Percentiles rank a stretch among this genome's conserved stretches.
Evolutionary conservation across 2,888 invertebrate genomes (phyloP).

Genomic region (Zele albiditarsus): DNA sequence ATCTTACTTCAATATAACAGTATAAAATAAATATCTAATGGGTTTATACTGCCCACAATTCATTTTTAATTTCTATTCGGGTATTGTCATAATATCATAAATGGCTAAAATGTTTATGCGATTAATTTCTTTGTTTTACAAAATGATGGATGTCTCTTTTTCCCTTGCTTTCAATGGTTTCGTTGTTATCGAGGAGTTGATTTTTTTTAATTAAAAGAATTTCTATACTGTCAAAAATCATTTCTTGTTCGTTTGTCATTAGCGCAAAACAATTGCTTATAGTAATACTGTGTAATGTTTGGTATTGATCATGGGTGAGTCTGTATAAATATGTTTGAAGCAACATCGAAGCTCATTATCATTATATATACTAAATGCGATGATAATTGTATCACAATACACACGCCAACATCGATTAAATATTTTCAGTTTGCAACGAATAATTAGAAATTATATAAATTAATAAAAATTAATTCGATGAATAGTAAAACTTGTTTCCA

Average conservation of each 20-base stretch:
- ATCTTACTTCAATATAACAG: slow-evolving; percentile 11
- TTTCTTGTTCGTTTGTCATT: not conserved
- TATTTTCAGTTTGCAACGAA: slow-evolving; percentile 16
- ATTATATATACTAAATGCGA: not conserved
- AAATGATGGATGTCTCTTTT: not conserved
- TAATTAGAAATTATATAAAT: slow-evolving; percentile 8
- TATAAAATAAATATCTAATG: slow-evolving; percentile 37
- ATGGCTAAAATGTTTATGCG: slow-evolving; percentile 2
- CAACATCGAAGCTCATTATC: not conserved
- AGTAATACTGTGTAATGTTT: slow-evolving; percentile 16
- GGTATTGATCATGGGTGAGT: not conserved
- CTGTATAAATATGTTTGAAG: not conserved
- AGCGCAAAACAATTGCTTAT: not conserved
- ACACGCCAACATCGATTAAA: slow-evolving; percentile 11
- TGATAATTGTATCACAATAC: not conserved
- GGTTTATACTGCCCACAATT: slow-evolving; percentile 9
- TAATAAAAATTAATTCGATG: slow-evolving; percentile 1
- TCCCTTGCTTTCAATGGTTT: not conserved
- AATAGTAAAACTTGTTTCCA: not conserved
- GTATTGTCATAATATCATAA: slow-evolving; percentile 27
- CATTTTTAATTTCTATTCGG: not conserved
- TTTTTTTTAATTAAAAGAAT: not conserved
- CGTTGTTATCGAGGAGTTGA: slow-evolving; percentile 12
- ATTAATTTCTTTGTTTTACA: not conserved
- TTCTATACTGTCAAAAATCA: not conserved